phyloP scores from a whole-genome alignment of 2,888 invertebrate species.

The Lypha dubia region DNA sequence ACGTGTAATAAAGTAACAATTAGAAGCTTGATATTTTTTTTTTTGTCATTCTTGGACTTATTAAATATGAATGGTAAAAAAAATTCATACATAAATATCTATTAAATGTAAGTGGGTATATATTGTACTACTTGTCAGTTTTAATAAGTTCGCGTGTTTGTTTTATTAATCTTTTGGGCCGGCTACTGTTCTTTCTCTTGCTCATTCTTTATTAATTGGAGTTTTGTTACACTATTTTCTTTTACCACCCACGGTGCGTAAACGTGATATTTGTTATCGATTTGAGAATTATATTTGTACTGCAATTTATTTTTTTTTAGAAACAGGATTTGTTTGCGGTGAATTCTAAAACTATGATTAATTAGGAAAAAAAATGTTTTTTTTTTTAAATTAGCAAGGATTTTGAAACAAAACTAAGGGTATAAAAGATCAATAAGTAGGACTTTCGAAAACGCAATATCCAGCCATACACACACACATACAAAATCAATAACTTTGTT shows the following conservation, averaged over 20 bases:
- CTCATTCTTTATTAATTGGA: conserved; percentile 3
- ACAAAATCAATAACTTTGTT: too few relatives aligned
- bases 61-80: conserved; percentile 48
- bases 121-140: not conserved
- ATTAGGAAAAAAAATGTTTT: not conserved
- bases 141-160: conserved; percentile 21
- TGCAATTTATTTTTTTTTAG: not conserved
- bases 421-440: not conserved
- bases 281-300: not conserved
- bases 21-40: conserved; percentile 59
- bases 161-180: conserved; percentile 45
- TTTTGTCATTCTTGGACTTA: too few relatives aligned
- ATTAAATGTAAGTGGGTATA: not conserved
- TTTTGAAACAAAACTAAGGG: not conserved
- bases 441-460: too few relatives aligned
- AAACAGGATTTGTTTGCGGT: not conserved
- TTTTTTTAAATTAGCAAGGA: conserved; percentile 19
- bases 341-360: not conserved
- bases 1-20: conserved; percentile 71
- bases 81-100: not conserved
- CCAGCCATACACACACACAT: too few relatives aligned
- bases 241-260: conserved; percentile 71
- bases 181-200: conserved; percentile 44
- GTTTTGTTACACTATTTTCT: conserved; percentile 31
- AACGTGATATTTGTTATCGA: conserved; percentile 71